Conservation (phyloP, 2,113 vertebrate genomes). For the Tragelaphus scriptus region DNA sequence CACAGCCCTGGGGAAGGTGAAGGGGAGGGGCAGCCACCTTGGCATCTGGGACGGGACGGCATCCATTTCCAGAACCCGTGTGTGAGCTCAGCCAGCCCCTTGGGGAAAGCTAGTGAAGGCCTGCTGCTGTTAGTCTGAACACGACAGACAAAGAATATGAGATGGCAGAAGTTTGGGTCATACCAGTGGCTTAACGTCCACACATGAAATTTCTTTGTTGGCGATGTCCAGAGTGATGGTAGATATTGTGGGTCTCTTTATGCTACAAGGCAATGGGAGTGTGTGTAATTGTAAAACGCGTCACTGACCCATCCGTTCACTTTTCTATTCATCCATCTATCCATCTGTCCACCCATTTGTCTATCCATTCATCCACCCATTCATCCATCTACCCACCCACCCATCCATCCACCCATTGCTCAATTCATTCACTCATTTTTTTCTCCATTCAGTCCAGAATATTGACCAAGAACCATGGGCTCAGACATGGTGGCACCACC, state of each 20-base stretch:
- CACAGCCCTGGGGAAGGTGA: neutral
- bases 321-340: neutral
- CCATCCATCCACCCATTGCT: too few relatives aligned
- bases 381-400: too few relatives aligned
- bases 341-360: neutral
- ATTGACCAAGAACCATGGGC: neutral
- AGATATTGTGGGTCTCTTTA: conserved; percentile 8
- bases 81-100: neutral
- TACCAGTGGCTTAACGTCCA: conserved; percentile 63
- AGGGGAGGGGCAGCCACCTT: neutral
- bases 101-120: neutral
- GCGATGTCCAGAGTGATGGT: conserved; percentile 57
- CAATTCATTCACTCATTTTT: neutral
- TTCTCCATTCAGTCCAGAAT: too few relatives aligned
- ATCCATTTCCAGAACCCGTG: neutral
- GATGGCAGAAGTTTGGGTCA: neutral
- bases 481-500: neutral
- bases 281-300: neutral
- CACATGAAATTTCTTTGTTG: conserved; percentile 56
- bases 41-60: accelerated
- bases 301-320: neutral
- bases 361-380: neutral
- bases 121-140: neutral
- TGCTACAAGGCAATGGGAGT: neutral
- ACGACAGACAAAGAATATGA: accelerated